Base-by-base conservation (phyloP, 64 coral and sea anemone genomes). In the Pocillopora verrucosa region DNA sequence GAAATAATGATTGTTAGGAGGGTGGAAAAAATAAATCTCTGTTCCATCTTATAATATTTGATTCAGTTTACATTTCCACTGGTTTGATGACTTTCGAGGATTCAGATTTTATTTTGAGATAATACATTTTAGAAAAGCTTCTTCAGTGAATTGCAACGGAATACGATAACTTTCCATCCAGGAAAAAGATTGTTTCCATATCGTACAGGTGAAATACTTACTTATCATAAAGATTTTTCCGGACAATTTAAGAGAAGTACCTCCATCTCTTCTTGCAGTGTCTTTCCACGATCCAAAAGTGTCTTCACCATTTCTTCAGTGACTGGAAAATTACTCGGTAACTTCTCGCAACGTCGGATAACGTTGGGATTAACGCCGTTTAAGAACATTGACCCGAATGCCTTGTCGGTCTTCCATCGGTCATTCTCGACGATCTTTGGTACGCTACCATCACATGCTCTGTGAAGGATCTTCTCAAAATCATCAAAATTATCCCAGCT, bases 341-440 rank as follows among this genome's bases (percentile, higher is more conserved):
- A 61, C 22, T 83, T 89, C 25, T 90, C 78, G 65, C 96, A 98
- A 56, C 93, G 87, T 61, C 92, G 34, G 13, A 98, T 76, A 34
- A 86, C 61, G 87, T 92, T 89, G 10, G 96, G 96, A 69, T 98
- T 94, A 26, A 74, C 68, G 61, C 96, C 96, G 81, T 98, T 98
- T 61, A 98, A 70, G 67, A 88, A 95, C 79, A 93, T 94, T 73
- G 87, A 90, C 14, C 93, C 96, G 88, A 93, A 98, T 3, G 89
- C 87, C 7, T 73, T 84, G 64, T 98, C 96, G 17, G 94, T 91
- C 56, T 75, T 90, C 96, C 96, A 98, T 22, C 77, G 73, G 73
- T 96, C 80, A 38, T 76, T 69, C 72, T 86, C 87, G 9, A 91
- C 87, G 75, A 92, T 92, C 41, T 80, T 96, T 1, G 94, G 80